Evolutionary conservation across 2,113 vertebrate genomes (phyloP).

Genomic region (Protobothrops flavoviridis): DNA sequence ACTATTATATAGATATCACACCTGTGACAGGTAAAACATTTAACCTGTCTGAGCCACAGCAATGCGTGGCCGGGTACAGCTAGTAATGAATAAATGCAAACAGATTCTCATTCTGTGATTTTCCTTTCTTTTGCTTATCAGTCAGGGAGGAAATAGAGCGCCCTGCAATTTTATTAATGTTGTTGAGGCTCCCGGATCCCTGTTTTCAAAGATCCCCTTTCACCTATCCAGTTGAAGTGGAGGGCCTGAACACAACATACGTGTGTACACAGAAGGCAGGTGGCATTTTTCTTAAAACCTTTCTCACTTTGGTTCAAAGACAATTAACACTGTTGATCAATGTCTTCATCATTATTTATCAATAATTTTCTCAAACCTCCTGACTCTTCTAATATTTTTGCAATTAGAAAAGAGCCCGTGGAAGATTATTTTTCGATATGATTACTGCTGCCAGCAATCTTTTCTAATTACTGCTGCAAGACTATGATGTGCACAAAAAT

Average conservation of each 20-base stretch:
- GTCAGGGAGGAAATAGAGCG: background rate
- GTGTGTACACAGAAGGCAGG: background rate
- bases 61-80: too few species aligned
- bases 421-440: background rate
- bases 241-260: background rate
- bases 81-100: slow-evolving; percentile 61
- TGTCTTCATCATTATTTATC: background rate
- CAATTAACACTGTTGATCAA: background rate
- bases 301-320: background rate
- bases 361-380: background rate
- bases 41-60: too few species aligned
- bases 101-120: background rate
- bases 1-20: too few species aligned
- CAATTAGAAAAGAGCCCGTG: background rate
- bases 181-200: background rate
- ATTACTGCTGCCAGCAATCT: background rate
- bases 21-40: too few species aligned
- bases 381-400: background rate
- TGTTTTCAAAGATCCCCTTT: background rate
- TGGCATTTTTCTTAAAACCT: background rate
- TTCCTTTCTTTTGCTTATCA: background rate
- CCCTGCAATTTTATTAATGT: background rate
- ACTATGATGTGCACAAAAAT: background rate
- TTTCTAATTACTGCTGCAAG: background rate
- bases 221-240: too few species aligned